These are phyloP conservation scores for Popillia japonica DNA, from an alignment of 1,140 invertebrate species.

Conservation along the genomic window DNA sequence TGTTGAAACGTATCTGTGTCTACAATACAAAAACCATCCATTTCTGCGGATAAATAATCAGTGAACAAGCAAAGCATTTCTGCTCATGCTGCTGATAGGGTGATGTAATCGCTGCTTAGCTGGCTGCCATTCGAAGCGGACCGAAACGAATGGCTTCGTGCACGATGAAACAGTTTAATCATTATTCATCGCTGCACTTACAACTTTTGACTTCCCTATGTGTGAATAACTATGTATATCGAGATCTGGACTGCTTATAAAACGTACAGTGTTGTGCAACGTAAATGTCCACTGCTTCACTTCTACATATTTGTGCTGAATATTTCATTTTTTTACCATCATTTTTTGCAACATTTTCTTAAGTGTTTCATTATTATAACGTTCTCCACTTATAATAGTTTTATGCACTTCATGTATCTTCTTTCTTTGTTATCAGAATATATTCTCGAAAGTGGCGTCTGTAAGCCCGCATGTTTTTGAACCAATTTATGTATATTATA, in stretches of 20 bases:
- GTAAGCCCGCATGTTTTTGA: too few species aligned
- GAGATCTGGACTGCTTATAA: background rate
- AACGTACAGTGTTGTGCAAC: too few species aligned
- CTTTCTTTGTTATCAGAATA: too few species aligned
- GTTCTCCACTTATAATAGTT: too few species aligned
- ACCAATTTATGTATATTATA: too few species aligned
- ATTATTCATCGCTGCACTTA: background rate
- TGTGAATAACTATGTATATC: background rate
- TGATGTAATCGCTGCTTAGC: constrained; percentile 12
- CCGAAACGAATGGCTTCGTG: constrained; percentile 22
- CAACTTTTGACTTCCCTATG: background rate
- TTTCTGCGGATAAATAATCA: constrained; percentile 20
- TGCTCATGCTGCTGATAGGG: background rate
- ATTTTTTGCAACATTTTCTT: too few species aligned
- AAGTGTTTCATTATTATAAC: too few species aligned
- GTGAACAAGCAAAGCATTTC: constrained; percentile 26
- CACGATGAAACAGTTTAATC: background rate
- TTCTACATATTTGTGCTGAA: too few species aligned
- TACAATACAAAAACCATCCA: constrained; percentile 15
- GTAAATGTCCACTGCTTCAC: too few species aligned
- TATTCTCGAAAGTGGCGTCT: too few species aligned
- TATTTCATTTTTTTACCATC: too few species aligned
- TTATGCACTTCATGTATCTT: too few species aligned
- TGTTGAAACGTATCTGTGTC: background rate
- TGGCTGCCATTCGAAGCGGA: background rate